Conservation (phyloP, 1,140 invertebrate species). For the Tetramorium parvispinum region DNA sequence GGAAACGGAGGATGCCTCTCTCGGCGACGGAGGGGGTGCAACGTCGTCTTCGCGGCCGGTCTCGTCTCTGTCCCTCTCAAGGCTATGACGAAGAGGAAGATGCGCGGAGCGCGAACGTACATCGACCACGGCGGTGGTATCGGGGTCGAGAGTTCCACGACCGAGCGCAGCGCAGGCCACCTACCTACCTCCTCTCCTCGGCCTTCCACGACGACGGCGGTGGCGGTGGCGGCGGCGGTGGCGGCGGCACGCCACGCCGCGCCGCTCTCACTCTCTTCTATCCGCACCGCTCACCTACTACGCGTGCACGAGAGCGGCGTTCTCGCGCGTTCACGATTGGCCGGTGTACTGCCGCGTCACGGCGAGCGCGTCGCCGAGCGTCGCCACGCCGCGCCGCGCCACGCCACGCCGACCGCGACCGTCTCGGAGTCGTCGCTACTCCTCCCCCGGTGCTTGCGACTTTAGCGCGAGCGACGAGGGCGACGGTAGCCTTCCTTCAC, state of each 20-base stretch:
- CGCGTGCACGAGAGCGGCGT: constrained; percentile 1
- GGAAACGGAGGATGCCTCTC: too few relatives aligned
- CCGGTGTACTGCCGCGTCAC: constrained; percentile 46
- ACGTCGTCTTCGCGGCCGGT: neutral
- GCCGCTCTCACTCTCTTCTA: constrained; percentile 50
- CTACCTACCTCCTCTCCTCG: constrained; percentile 45
- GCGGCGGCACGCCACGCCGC: neutral
- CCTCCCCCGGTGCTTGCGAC: constrained; percentile 18
- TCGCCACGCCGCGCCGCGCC: neutral
- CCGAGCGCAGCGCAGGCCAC: constrained; percentile 55
- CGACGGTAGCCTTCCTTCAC: neutral
- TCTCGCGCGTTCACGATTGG: constrained; percentile 34
- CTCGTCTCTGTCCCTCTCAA: constrained; percentile 35
- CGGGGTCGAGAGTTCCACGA: constrained; percentile 70
- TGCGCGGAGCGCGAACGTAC: constrained; percentile 39
- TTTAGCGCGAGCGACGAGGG: neutral
- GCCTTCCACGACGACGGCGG: neutral
- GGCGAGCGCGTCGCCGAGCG: constrained; percentile 10
- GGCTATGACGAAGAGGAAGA: constrained; percentile 46
- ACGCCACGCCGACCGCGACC: too few relatives aligned
- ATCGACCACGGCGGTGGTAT: constrained; percentile 59
- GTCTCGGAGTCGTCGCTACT: constrained; percentile 1
- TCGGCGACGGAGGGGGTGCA: neutral
- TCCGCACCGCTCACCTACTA: constrained; percentile 4
- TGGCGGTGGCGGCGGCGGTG: neutral